A percentile compares a stretch with the other conserved stretches of the same genome.
Evolutionary conservation across 2,888 invertebrate genomes (phyloP).

Genomic region (Bellardia bayeri): DNA sequence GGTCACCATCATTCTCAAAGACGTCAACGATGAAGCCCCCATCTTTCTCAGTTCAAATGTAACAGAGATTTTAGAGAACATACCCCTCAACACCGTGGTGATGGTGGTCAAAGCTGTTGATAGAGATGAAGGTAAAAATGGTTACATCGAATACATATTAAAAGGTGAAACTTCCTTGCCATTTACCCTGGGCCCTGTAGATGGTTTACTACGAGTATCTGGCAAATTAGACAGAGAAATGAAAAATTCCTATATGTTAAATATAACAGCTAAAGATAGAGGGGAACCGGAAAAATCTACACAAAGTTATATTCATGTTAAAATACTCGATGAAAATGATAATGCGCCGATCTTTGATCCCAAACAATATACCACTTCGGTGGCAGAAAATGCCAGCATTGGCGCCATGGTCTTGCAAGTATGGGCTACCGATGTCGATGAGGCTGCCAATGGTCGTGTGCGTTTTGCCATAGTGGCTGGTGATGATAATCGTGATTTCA

Average conservation of each 20-base stretch:
- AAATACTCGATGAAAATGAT: slow-evolving; percentile 94
- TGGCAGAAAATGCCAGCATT: slow-evolving; percentile 96
- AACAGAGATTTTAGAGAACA: slow-evolving; percentile 93
- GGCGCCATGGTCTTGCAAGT: slow-evolving; percentile 96
- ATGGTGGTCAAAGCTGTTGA: slow-evolving; percentile 95
- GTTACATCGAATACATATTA: slow-evolving; percentile 94
- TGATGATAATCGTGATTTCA: slow-evolving; percentile 95
- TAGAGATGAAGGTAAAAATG: slow-evolving; percentile 95
- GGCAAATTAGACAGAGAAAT: slow-evolving; percentile 94
- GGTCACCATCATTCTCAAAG: slow-evolving; percentile 94
- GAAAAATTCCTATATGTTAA: slow-evolving; percentile 89
- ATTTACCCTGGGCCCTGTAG: slow-evolving; percentile 93
- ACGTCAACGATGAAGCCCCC: slow-evolving; percentile 96
- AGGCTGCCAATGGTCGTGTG: slow-evolving; percentile 95
- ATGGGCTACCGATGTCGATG: slow-evolving; percentile 94
- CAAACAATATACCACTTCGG: slow-evolving; percentile 94
- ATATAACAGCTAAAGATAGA: slow-evolving; percentile 93
- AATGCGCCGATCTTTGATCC: slow-evolving; percentile 95
- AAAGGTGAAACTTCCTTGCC: slow-evolving; percentile 84
- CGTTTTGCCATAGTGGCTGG: slow-evolving; percentile 95
- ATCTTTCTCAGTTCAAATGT: slow-evolving; percentile 92
- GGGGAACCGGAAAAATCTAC: slow-evolving; percentile 92
- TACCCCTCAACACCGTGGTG: slow-evolving; percentile 93
- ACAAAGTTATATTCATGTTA: slow-evolving; percentile 88
- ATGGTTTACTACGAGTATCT: slow-evolving; percentile 93